A percentile compares a stretch with the other conserved stretches of the same genome.
Evolutionary conservation across 2,888 invertebrate genomes (phyloP).

Genomic region (Choristoneura rosaceana): DNA sequence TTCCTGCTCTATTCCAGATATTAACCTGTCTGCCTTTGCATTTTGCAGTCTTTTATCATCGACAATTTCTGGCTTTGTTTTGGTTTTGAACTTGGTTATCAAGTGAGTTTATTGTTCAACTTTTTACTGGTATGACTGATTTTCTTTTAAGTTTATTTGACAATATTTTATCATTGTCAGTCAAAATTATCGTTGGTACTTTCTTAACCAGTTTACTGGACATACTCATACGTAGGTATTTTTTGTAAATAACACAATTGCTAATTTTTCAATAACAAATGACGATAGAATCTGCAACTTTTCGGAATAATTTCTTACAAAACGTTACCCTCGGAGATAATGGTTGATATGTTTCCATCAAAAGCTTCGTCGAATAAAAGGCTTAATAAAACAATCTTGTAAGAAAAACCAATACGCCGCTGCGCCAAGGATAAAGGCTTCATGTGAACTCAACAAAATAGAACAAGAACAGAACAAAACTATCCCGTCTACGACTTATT

Average conservation of each 20-base stretch:
- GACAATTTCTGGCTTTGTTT: conserved; percentile 22
- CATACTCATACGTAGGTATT: not conserved
- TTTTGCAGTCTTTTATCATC: conserved; percentile 30
- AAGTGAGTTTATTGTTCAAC: not conserved
- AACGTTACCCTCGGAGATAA: conserved; percentile 14
- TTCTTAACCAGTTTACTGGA: not conserved
- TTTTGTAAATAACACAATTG: not conserved
- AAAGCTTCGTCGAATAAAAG: conserved; percentile 52
- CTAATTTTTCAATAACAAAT: not conserved
- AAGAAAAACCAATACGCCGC: conserved; percentile 67
- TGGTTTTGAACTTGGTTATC: not conserved
- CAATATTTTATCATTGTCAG: not conserved
- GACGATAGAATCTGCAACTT: not conserved
- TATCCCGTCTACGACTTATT: conserved; percentile 71
- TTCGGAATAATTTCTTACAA: not conserved
- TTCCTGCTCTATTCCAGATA: conserved; percentile 63
- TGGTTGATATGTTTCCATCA: conserved; percentile 23
- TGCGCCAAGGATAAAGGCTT: conserved; percentile 63
- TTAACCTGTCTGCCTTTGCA: conserved; percentile 36
- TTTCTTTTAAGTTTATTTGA: not conserved
- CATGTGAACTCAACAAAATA: conserved; percentile 69
- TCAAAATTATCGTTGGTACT: not conserved
- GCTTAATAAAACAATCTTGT: conserved; percentile 63
- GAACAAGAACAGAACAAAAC: conserved; percentile 62
- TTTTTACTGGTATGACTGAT: not conserved